phyloP scores from a whole-genome alignment of 2,113 vertebrate species.

The Anser cygnoides region DNA sequence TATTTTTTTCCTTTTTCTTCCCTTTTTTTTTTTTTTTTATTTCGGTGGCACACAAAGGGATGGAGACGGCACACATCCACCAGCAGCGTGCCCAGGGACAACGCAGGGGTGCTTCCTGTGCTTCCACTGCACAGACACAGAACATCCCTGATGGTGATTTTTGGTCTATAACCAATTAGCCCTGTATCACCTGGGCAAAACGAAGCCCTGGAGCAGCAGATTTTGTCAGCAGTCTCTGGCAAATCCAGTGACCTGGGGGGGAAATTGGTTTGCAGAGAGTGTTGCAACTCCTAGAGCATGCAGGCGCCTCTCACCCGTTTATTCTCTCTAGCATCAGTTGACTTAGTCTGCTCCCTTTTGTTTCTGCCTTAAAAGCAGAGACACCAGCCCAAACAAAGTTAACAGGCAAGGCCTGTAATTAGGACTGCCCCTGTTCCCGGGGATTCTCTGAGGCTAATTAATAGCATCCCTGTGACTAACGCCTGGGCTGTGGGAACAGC shows the following conservation, averaged over 20 bases:
- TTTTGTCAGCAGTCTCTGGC: neutral
- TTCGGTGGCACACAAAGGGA: neutral
- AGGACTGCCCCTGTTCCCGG: neutral
- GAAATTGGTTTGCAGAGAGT: neutral
- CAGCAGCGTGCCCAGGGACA: neutral
- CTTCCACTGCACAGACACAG: neutral
- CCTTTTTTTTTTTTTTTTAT: no score
- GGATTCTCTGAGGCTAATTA: neutral
- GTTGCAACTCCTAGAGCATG: neutral
- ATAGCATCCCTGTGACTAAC: neutral
- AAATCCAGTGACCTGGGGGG: neutral
- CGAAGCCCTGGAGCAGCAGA: neutral
- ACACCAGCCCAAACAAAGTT: neutral
- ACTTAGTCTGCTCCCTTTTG: neutral
- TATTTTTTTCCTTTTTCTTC: neutral
- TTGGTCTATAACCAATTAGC: constrained; percentile 44
- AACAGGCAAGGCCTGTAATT: neutral
- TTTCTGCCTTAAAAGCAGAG: neutral
- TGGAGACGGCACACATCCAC: rapidly evolving
- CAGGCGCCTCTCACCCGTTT: neutral
- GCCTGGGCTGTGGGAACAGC: neutral
- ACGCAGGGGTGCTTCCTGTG: neutral
- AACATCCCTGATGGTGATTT: neutral
- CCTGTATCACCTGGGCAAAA: neutral
- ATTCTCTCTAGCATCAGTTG: neutral